These are phyloP conservation scores for Catharus fuscescens DNA, from an alignment of 2,113 vertebrate species.

Conservation along the genomic window DNA sequence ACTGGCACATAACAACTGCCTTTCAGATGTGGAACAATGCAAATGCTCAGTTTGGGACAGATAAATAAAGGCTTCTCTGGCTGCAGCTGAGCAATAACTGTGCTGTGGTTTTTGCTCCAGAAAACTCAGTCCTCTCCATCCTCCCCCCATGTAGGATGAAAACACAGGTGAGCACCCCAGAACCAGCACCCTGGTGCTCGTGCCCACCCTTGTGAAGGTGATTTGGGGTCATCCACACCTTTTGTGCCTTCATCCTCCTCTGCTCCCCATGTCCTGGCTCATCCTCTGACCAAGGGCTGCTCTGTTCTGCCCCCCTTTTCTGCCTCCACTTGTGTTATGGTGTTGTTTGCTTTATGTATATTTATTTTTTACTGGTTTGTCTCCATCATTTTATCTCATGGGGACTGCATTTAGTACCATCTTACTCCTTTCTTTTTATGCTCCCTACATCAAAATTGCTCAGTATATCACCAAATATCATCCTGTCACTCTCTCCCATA, in stretches of 20 bases:
- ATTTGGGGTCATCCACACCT: accelerated
- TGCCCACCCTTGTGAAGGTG: accelerated
- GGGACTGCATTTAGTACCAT: neutral
- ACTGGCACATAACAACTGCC: neutral
- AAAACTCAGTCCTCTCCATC: neutral
- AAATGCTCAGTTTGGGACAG: neutral
- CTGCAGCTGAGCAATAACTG: neutral
- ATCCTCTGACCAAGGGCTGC: neutral
- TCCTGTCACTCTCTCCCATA: neutral
- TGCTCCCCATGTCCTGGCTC: accelerated
- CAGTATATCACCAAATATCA: neutral
- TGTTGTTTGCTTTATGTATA: neutral
- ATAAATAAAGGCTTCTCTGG: neutral
- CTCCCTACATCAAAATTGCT: neutral
- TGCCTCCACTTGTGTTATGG: neutral
- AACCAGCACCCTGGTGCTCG: too few species aligned
- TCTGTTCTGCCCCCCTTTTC: neutral
- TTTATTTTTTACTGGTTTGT: neutral
- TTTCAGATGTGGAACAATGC: neutral
- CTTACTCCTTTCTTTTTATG: neutral
- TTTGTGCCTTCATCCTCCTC: neutral
- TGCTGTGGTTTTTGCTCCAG: accelerated
- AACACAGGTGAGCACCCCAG: accelerated
- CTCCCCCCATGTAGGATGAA: neutral
- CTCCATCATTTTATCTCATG: neutral